phyloP scores from a whole-genome alignment of 2,888 invertebrate species.

The Macrophya alboannulata region DNA sequence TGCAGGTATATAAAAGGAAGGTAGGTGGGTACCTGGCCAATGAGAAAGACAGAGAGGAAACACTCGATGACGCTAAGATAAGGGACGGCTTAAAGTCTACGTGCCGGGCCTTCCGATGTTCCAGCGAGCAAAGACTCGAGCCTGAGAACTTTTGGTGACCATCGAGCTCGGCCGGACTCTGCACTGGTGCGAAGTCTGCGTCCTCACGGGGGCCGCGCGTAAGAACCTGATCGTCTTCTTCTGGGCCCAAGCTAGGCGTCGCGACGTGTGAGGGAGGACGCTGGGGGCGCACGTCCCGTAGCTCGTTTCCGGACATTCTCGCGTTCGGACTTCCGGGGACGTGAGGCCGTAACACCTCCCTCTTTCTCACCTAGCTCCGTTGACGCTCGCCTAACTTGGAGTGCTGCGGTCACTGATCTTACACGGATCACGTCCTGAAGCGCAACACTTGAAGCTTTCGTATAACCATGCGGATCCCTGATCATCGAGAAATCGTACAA shows the following conservation, averaged over 20 bases:
- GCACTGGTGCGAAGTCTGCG: slow-evolving; percentile 56
- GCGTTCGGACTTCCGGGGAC: slow-evolving; percentile 77
- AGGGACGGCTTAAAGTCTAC: slow-evolving; percentile 79
- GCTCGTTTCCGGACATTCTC: slow-evolving; percentile 76
- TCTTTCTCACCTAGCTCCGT: slow-evolving; percentile 64
- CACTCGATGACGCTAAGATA: slow-evolving; percentile 79
- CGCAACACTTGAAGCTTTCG: slow-evolving; percentile 21
- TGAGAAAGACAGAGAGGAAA: slow-evolving; percentile 62
- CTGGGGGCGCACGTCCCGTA: slow-evolving; percentile 71
- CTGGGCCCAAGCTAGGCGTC: slow-evolving; percentile 38
- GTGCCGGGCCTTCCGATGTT: slow-evolving; percentile 78
- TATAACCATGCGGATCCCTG: slow-evolving; percentile 10
- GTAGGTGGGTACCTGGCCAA: slow-evolving; percentile 55
- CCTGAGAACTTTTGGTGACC: slow-evolving; percentile 78
- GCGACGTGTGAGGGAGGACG: slow-evolving; percentile 25
- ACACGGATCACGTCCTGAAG: slow-evolving; percentile 25
- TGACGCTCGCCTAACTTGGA: slow-evolving; percentile 57
- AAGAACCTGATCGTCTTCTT: slow-evolving; percentile 58
- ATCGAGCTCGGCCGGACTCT: slow-evolving; percentile 51
- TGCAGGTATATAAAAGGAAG: slow-evolving; percentile 57
- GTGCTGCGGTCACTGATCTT: slow-evolving; percentile 56
- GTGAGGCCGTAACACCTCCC: slow-evolving; percentile 70
- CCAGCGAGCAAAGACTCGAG: slow-evolving; percentile 63
- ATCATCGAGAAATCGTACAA: neutral
- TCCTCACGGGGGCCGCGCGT: slow-evolving; percentile 33